Evolutionary conservation across 2,113 vertebrate genomes (phyloP).

Genomic region (Eulemur macaco): DNA sequence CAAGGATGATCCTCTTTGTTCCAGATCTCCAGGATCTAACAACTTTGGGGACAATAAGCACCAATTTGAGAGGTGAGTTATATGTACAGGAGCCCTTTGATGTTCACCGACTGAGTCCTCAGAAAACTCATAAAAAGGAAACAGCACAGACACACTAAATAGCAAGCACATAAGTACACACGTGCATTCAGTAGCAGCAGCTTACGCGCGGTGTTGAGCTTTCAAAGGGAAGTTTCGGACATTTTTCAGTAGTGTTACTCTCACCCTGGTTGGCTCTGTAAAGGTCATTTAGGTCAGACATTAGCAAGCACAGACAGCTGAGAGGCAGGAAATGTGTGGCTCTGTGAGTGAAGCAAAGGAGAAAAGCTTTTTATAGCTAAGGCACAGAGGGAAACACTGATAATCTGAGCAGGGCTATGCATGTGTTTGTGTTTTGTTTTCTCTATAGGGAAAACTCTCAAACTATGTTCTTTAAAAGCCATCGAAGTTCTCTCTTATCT

Average conservation of each 20-base stretch:
- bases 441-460: slow-evolving; percentile 6
- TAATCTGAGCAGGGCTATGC: neutral
- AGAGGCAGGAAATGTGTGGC: neutral
- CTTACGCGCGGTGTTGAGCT: neutral
- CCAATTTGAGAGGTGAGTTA: neutral
- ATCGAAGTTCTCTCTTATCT: neutral
- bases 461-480: neutral
- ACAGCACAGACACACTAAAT: neutral
- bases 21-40: neutral
- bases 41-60: neutral
- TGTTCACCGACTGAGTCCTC: neutral
- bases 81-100: neutral
- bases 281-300: neutral
- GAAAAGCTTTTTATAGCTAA: neutral
- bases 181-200: fast-evolving
- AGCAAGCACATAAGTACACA: neutral
- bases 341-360: neutral
- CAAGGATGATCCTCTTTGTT: neutral
- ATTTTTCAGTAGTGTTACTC: neutral
- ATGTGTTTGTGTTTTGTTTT: neutral
- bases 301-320: neutral
- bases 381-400: neutral
- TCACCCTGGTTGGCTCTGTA: neutral
- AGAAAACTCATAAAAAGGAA: neutral
- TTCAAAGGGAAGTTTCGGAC: neutral